A percentile compares a stretch with the other conserved stretches of the same genome.
Evolutionary conservation across 2,113 vertebrate genomes (phyloP).

Genomic region (human (Homo sapiens)): DNA sequence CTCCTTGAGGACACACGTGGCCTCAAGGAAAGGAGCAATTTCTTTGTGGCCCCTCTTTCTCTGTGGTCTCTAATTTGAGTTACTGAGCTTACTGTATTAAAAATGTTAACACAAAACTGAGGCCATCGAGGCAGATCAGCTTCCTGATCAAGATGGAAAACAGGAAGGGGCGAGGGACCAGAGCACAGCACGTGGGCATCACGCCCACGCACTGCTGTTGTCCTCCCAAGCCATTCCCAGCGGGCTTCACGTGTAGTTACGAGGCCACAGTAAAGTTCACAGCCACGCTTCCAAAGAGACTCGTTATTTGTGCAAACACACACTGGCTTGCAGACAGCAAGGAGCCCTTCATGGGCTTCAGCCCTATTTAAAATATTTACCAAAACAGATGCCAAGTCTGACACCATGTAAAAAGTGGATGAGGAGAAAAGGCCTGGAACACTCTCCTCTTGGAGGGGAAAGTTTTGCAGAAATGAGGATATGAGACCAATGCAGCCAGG

Average conservation of each 20-base stretch:
- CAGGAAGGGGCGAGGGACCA: background rate
- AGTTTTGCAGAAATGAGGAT: background rate
- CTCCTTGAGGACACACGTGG: background rate
- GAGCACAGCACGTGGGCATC: too few species aligned
- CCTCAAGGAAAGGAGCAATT: background rate
- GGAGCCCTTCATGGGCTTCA: background rate
- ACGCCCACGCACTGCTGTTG: fast-evolving
- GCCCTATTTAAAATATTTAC: slow-evolving; percentile 16
- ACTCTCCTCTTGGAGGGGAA: background rate
- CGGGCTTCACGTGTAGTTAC: background rate
- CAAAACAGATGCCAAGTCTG: slow-evolving; percentile 34
- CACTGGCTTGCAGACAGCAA: background rate
- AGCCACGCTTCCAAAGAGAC: slow-evolving; percentile 11
- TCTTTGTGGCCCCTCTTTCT: background rate
- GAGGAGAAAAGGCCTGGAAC: background rate
- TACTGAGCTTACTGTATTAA: background rate
- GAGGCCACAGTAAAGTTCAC: background rate
- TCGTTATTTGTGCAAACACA: background rate
- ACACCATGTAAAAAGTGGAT: background rate
- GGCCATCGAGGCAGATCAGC: too few species aligned
- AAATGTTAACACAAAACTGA: background rate
- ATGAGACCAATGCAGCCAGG: background rate
- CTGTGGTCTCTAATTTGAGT: background rate
- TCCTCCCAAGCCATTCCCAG: background rate
- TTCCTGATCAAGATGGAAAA: background rate